phyloP scores from a whole-genome alignment of 2,888 invertebrate genomes.

The Drosophila lacicola region DNA sequence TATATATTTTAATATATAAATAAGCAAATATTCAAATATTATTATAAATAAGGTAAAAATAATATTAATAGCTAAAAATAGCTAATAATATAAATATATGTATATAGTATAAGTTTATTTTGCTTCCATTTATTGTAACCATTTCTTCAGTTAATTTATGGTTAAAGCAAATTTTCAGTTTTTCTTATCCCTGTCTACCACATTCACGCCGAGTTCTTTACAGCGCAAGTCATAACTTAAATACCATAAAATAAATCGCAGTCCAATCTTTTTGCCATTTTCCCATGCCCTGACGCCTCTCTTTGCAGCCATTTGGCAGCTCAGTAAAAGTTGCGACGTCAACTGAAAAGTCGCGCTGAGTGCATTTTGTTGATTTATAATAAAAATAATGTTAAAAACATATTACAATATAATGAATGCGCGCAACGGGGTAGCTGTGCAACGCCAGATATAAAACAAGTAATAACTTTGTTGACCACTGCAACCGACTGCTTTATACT shows the following conservation, averaged over 20 bases:
- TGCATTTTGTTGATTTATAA: slow-evolving; percentile 76
- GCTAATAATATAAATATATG: background rate
- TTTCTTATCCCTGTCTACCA: background rate
- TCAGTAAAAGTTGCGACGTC: slow-evolving; percentile 57
- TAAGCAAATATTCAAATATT: no score
- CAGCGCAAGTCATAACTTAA: slow-evolving; percentile 50
- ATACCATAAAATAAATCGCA: slow-evolving; percentile 50
- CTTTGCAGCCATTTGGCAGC: slow-evolving; percentile 14
- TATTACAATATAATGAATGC: slow-evolving; percentile 74
- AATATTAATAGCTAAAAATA: no score
- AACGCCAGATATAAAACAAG: slow-evolving; percentile 39
- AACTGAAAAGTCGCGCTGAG: slow-evolving; percentile 62
- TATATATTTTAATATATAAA: no score
- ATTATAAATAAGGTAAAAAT: no score
- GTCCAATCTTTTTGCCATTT: slow-evolving; percentile 39
- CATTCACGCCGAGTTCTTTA: slow-evolving; percentile 14
- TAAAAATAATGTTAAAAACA: slow-evolving; percentile 76
- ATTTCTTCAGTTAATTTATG: slow-evolving; percentile 15
- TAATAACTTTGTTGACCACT: background rate
- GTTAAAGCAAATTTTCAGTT: slow-evolving; percentile 5
- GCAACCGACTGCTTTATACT: background rate
- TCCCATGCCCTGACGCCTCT: background rate
- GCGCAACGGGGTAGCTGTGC: slow-evolving; percentile 39
- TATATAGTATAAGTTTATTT: background rate
- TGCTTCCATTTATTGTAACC: background rate